Conservation (phyloP, 2,797 vertebrate genomes). For the Lithobates pipiens region DNA sequence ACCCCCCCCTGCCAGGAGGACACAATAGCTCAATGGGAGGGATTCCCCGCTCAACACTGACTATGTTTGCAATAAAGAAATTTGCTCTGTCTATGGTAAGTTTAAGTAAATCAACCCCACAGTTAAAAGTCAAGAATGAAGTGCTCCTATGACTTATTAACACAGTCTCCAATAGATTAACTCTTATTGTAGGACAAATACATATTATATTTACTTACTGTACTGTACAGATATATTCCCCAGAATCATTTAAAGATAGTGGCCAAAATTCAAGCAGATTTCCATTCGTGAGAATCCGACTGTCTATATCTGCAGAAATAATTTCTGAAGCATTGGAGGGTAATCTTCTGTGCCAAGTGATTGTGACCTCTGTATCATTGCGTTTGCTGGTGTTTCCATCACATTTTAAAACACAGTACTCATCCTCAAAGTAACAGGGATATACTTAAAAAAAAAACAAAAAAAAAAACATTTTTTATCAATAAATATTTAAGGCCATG, state of each 20-base stretch:
- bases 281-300: not conserved
- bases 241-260: conserved; percentile 22
- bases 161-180: too few species aligned
- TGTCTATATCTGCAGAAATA: conserved; percentile 15
- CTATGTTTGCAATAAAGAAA: too few species aligned
- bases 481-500: too few species aligned
- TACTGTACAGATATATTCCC: not conserved
- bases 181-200: too few species aligned
- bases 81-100: too few species aligned
- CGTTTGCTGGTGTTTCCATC: not conserved
- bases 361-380: not conserved
- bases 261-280: conserved; percentile 22
- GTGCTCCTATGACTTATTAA: too few species aligned
- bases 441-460: not conserved
- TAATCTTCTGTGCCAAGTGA: conserved; percentile 5
- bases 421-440: not conserved
- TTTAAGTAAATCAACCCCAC: too few species aligned
- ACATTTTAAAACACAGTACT: conserved; percentile 11
- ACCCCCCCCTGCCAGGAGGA: fast-evolving
- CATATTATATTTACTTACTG: conserved; percentile 5
- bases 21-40: too few species aligned
- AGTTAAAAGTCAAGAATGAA: too few species aligned
- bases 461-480: not conserved
- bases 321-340: not conserved
- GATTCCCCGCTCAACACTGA: too few species aligned